A percentile compares a stretch with the other conserved stretches of the same genome.
Conservation (phyloP, 2,113 vertebrate genomes). For the Oplegnathus fasciatus region DNA sequence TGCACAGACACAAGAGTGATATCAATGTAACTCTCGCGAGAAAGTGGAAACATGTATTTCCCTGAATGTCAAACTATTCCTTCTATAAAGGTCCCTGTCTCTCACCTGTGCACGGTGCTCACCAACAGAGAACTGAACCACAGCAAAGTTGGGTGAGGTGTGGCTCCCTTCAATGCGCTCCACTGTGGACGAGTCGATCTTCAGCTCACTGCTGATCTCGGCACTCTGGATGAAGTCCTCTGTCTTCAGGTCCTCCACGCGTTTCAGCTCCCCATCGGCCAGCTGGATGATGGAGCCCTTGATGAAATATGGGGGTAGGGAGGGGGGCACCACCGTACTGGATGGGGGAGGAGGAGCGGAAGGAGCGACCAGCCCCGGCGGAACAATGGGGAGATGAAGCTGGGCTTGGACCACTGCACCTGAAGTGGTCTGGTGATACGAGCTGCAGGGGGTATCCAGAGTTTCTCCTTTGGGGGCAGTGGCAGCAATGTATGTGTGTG, state of each 20-base stretch:
- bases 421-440: slow-evolving; percentile 60
- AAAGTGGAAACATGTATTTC: not conserved
- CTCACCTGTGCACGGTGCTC: slow-evolving; percentile 97
- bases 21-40: not conserved
- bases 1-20: not conserved
- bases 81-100: not conserved
- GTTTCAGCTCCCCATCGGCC: slow-evolving; percentile 97
- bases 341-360: slow-evolving; percentile 73
- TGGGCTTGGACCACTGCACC: slow-evolving; percentile 91
- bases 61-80: not conserved
- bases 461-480: slow-evolving; percentile 88
- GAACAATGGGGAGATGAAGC: slow-evolving; percentile 92
- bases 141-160: slow-evolving; percentile 89
- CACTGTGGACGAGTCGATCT: slow-evolving; percentile 98
- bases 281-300: slow-evolving; percentile 98
- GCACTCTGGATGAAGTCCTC: slow-evolving; percentile 99
- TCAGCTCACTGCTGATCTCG: slow-evolving; percentile 96
- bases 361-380: slow-evolving; percentile 70
- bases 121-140: slow-evolving; percentile 96
- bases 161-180: slow-evolving; percentile 95
- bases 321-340: slow-evolving; percentile 83
- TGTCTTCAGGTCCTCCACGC: slow-evolving; percentile 97
- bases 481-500: slow-evolving; percentile 91
- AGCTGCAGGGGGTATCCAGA: slow-evolving; percentile 39
- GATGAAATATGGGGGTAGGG: slow-evolving; percentile 96